Percentiles rank a stretch among this genome's conserved stretches.
phyloP scores from a whole-genome alignment of 2,113 vertebrate species.

The Excalfactoria chinensis region DNA sequence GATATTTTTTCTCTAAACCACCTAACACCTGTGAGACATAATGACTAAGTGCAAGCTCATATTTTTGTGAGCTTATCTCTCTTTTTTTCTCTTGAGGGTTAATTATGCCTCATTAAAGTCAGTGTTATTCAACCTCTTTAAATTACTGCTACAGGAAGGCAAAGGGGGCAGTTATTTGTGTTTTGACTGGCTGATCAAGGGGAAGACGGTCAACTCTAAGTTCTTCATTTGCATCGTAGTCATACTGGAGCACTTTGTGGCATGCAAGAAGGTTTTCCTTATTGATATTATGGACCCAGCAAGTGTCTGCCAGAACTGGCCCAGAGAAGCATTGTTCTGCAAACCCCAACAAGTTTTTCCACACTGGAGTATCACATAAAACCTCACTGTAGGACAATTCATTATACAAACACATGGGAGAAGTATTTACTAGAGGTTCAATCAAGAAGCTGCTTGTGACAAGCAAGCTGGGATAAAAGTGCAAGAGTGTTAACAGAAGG shows the following conservation, averaged over 20 bases:
- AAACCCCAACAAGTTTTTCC: not conserved
- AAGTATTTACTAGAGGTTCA: not conserved
- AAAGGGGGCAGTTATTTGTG: not conserved
- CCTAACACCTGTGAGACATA: not conserved
- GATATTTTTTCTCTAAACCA: not conserved
- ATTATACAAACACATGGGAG: not conserved
- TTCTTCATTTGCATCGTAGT: not conserved
- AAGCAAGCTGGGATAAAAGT: not conserved
- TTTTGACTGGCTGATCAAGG: not conserved
- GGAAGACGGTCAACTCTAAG: not conserved
- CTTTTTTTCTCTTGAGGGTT: not conserved
- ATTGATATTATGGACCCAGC: fast-evolving
- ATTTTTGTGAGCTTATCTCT: not conserved
- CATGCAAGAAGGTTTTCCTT: not conserved
- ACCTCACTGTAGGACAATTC: not conserved
- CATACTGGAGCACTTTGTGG: not conserved
- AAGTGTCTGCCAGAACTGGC: not conserved
- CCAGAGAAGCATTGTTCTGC: not conserved
- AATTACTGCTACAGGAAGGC: not conserved
- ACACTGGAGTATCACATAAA: not conserved
- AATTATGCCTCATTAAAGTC: not conserved
- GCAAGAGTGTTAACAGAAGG: not conserved
- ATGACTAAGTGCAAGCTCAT: not conserved
- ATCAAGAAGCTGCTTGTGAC: not conserved
- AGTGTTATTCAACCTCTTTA: not conserved